phyloP scores from a whole-genome alignment of 2,113 vertebrate species.

The Gnathonemus echidnorhynchus region DNA sequence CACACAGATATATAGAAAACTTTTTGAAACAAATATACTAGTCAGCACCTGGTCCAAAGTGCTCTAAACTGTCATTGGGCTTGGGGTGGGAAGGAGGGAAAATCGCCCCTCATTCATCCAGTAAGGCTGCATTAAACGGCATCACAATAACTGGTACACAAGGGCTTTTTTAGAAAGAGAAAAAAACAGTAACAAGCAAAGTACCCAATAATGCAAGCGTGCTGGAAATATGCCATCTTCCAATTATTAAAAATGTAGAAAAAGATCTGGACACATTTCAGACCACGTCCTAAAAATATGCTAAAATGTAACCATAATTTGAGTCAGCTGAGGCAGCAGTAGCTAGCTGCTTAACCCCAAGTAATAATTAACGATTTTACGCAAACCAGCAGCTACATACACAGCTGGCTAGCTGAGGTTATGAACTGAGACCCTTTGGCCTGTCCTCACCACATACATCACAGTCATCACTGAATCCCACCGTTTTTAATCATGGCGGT shows the following conservation, averaged over 20 bases:
- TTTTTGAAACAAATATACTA: background rate
- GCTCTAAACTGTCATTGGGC: background rate
- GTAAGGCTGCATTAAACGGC: background rate
- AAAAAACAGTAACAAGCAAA: background rate
- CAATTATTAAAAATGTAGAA: background rate
- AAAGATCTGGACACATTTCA: background rate
- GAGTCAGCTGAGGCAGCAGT: background rate
- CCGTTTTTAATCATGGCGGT: background rate
- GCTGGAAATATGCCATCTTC: background rate
- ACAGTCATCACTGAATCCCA: constrained; percentile 20
- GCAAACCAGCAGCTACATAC: background rate
- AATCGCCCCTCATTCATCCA: background rate
- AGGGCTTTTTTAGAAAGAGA: background rate
- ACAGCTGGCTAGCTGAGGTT: background rate
- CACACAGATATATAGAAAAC: background rate
- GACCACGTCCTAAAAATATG: background rate
- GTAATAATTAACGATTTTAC: background rate
- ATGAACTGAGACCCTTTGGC: background rate
- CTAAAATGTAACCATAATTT: background rate
- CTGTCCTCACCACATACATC: background rate
- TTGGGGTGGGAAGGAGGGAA: background rate
- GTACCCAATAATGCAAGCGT: background rate
- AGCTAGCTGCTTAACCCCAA: background rate
- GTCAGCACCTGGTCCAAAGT: background rate
- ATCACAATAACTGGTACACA: background rate